Conservation (phyloP, 2,888 invertebrate genomes). For the Diarsia dahlii region DNA sequence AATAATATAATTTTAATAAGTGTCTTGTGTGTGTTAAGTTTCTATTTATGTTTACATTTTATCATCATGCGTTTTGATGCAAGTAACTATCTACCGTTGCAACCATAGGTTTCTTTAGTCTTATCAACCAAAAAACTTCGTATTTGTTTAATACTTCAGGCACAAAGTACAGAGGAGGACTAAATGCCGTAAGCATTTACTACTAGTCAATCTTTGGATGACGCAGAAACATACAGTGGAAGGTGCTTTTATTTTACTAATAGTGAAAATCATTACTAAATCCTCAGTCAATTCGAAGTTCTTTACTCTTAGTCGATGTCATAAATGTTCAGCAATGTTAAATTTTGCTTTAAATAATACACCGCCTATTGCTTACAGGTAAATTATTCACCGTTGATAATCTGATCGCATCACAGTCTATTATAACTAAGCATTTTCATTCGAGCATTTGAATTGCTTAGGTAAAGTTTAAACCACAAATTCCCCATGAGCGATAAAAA, state of each 20-base stretch:
- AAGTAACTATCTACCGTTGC: neutral
- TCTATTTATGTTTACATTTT: constrained; percentile 21
- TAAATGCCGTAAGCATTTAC: too few relatives aligned
- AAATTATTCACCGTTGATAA: neutral
- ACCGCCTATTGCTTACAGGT: too few relatives aligned
- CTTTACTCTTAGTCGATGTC: neutral
- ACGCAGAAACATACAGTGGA: too few relatives aligned
- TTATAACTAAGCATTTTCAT: neutral
- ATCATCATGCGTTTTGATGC: neutral
- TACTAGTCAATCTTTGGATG: too few relatives aligned
- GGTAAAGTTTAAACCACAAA: neutral
- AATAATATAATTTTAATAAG: constrained; percentile 29
- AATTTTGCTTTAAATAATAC: neutral
- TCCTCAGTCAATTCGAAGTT: neutral
- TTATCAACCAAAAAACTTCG: neutral
- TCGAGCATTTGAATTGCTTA: neutral
- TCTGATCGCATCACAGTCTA: neutral
- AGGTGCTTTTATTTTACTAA: too few relatives aligned
- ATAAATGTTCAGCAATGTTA: neutral
- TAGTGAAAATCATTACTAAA: neutral
- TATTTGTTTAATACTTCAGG: too few relatives aligned
- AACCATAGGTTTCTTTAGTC: neutral
- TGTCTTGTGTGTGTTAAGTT: constrained; percentile 16
- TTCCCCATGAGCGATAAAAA: neutral
- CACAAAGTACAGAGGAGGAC: too few relatives aligned